Evolutionary conservation across 1,140 invertebrate species (phyloP).

Genomic region (Neodiprion virginianus): DNA sequence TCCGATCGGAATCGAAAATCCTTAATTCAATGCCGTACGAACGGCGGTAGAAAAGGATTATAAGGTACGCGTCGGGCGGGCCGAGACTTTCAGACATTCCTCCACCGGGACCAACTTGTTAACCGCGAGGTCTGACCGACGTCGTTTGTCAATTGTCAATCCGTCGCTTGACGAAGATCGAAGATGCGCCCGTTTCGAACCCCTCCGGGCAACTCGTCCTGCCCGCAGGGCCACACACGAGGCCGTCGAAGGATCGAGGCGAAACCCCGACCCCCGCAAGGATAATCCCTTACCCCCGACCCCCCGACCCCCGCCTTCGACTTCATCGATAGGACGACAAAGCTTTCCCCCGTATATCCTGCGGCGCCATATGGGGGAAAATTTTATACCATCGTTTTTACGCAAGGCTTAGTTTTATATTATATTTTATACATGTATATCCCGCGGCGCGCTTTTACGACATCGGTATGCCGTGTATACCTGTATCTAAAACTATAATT

Average conservation of each 20-base stretch:
- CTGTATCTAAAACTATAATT: too few relatives aligned
- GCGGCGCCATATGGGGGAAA: too few relatives aligned
- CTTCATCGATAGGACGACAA: not conserved
- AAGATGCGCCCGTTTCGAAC: not conserved
- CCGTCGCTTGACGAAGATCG: conserved; percentile 6
- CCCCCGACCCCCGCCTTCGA: not conserved
- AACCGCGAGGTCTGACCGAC: conserved; percentile 1
- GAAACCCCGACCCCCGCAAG: not conserved
- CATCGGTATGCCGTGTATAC: too few relatives aligned
- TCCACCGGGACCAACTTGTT: not conserved
- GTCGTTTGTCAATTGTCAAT: conserved; percentile 7
- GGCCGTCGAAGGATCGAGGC: conserved; percentile 1
- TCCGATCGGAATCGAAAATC: not conserved
- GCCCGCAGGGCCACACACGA: conserved; percentile 6
- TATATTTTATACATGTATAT: too few relatives aligned
- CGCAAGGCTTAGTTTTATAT: too few relatives aligned
- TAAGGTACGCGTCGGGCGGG: not conserved
- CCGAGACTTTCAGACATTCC: conserved; percentile 1
- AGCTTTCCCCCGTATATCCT: too few relatives aligned
- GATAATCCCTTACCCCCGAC: not conserved
- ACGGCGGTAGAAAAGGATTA: not conserved
- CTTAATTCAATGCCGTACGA: not conserved
- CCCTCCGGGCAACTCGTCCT: not conserved
- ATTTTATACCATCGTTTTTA: too few relatives aligned
- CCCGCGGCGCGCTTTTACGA: too few relatives aligned